These are phyloP conservation scores for Tylochromis polylepis DNA, from an alignment of 2,113 vertebrate species.

Conservation along the genomic window DNA sequence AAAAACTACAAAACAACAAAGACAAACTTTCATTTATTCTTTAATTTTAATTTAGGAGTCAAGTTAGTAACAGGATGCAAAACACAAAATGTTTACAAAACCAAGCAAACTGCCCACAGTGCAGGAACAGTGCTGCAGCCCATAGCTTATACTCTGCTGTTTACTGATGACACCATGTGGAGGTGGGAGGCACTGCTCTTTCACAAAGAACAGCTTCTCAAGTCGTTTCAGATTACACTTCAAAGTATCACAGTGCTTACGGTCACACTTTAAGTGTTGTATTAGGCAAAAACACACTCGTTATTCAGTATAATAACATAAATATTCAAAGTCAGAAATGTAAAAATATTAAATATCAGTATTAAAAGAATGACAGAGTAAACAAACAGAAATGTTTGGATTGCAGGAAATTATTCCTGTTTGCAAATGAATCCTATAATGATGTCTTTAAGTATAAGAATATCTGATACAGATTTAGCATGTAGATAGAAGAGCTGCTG, in stretches of 20 bases:
- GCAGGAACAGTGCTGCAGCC: background rate
- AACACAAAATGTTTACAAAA: background rate
- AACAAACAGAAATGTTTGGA: background rate
- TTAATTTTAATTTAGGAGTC: too few relatives aligned
- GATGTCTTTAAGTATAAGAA: background rate
- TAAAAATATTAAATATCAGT: background rate
- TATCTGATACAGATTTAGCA: background rate
- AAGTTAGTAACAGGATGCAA: too few relatives aligned
- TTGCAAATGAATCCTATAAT: background rate
- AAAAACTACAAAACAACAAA: too few relatives aligned
- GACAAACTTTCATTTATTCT: too few relatives aligned
- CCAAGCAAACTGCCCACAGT: rapidly evolving
- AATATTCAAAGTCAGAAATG: background rate
- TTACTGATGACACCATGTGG: conserved; percentile 13
- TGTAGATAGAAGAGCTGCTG: background rate
- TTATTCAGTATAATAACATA: background rate
- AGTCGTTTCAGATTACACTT: background rate
- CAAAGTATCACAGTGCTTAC: conserved; percentile 7
- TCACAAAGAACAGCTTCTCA: background rate
- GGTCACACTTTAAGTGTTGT: background rate
- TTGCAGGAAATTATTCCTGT: background rate
- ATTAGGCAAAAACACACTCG: background rate
- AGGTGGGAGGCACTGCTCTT: background rate
- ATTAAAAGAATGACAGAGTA: rapidly evolving
- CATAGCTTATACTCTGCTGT: conserved; percentile 36